These are phyloP conservation scores for Nephila pilipes DNA, from an alignment of 1,140 invertebrate species.

Conservation along the genomic window DNA sequence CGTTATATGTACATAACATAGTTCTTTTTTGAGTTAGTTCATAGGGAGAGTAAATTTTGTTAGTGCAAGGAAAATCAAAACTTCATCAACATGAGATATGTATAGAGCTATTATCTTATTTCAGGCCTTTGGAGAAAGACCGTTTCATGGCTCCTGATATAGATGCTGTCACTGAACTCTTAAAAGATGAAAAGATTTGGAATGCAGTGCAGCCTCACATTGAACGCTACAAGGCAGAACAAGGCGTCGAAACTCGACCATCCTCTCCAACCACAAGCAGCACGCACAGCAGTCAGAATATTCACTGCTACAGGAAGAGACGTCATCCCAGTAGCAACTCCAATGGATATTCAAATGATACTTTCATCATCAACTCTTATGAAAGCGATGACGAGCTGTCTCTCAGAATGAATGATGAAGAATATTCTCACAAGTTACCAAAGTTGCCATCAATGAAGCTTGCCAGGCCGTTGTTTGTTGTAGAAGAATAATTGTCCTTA, in stretches of 20 bases:
- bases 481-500: constrained; percentile 38
- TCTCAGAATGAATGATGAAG: not conserved
- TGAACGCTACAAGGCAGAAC: constrained; percentile 76
- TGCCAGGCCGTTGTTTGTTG: constrained; percentile 32
- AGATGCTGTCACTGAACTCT: constrained; percentile 84
- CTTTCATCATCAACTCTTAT: constrained; percentile 19
- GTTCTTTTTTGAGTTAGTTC: too few relatives aligned
- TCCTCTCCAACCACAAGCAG: constrained; percentile 77
- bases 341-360: constrained; percentile 22
- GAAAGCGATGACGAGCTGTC: constrained; percentile 16
- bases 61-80: too few relatives aligned
- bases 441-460: constrained; percentile 35
- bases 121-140: constrained; percentile 85
- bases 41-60: too few relatives aligned
- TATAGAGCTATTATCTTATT: constrained; percentile 56
- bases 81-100: too few relatives aligned
- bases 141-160: constrained; percentile 87
- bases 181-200: constrained; percentile 85
- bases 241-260: constrained; percentile 76
- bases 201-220: constrained; percentile 80
- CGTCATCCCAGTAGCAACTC: constrained; percentile 46
- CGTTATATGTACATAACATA: too few relatives aligned
- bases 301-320: not conserved
- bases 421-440: constrained; percentile 7
- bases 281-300: constrained; percentile 30